A percentile compares a stretch with the other conserved stretches of the same genome.
Evolutionary conservation across 2,113 vertebrate genomes (phyloP).

Genomic region (Clarias magur): DNA sequence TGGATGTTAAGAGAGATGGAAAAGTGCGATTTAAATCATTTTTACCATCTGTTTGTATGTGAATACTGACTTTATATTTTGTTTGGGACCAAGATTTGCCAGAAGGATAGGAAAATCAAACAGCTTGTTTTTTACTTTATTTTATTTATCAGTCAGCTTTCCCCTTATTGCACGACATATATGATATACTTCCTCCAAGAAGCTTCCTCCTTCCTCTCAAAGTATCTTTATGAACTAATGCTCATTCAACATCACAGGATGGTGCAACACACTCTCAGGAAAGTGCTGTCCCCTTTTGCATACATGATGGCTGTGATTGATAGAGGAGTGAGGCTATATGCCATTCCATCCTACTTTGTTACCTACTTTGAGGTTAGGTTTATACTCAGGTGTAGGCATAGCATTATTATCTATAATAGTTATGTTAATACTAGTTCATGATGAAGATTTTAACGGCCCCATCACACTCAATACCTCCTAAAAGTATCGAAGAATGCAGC

Average conservation of each 20-base stretch:
- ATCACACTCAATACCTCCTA: too few relatives aligned
- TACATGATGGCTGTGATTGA: not conserved
- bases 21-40: not conserved
- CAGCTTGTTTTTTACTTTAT: not conserved
- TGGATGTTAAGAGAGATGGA: not conserved
- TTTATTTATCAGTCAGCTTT: not conserved
- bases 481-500: too few relatives aligned
- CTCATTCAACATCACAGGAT: not conserved
- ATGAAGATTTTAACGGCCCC: not conserved
- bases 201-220: not conserved
- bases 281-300: not conserved
- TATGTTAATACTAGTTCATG: not conserved
- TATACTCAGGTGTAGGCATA: not conserved
- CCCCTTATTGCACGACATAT: not conserved
- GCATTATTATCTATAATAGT: not conserved
- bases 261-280: not conserved
- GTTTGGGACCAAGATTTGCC: not conserved
- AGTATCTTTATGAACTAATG: not conserved
- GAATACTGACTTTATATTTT: constrained; percentile 34
- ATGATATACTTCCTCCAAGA: not conserved
- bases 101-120: not conserved
- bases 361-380: not conserved
- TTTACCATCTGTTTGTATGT: constrained; percentile 48
- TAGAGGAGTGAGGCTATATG: not conserved
- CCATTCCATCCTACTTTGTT: not conserved